Base-by-base conservation (phyloP, 1,140 invertebrate genomes). In the Sweltsa coloradensis region DNA sequence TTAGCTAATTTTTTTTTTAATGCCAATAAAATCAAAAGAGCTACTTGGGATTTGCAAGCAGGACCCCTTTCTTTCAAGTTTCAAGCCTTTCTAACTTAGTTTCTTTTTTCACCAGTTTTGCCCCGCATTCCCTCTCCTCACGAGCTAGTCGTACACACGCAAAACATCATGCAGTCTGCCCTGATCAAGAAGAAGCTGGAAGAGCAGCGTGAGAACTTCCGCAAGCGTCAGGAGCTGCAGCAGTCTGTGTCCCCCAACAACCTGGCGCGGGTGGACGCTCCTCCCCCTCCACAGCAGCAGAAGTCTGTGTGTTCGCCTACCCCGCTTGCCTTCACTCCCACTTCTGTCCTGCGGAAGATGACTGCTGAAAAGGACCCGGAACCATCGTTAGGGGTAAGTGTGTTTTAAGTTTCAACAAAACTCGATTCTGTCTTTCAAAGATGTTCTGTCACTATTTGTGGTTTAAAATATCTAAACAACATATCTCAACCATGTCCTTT, bases 281-380 rank as follows among this genome's bases (percentile, higher is more conserved):
- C 49, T 19, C 42, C 50, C 1, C 45, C 50, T 24, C 45, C 50
- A 1, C 47, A 51, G 29, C 50, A 51, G 27, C 13, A n/a, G n/a
- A n/a, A n/a, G n/a, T n/a, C n/a, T n/a, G n/a, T 44, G 31, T 47
- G 44, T 36, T 73, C 71, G 31, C 73, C 79, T 6, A 80, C 81
- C 26, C 79, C 79, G 5, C 68, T 85, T 46, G 82, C 88, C 3
- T 93, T 93, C 64, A 92, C 87, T 3, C 89, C 89, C 36, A 93
- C 89, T 6, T 90, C 89, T 55, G 80, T 90, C 26, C 73, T 95
- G 57, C 75, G 89, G 24, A 95, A 93, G 67, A 90, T 93, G 88
- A 90, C 88, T 31, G 87, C 86, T 18, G 89, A 92, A 54, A 89
- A 88, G 62, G 82, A 86, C 53, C 68, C 64, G 23, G 75, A 76